These are phyloP conservation scores for Phyto melanocephala DNA, from an alignment of 2,888 invertebrate species.

Conservation along the genomic window DNA sequence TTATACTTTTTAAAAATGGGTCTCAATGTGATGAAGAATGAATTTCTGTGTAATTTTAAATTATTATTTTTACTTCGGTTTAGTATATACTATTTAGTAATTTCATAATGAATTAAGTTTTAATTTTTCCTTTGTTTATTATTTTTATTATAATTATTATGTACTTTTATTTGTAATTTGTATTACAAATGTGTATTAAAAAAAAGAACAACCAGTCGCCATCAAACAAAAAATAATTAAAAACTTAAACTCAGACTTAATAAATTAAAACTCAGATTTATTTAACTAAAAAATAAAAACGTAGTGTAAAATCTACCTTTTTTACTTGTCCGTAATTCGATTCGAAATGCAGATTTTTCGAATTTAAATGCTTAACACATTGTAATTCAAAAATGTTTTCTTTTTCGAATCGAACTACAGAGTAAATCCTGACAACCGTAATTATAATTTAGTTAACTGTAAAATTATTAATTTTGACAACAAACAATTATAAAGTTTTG, in stretches of 20 bases:
- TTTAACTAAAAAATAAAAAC: not conserved
- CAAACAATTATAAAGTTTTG: not conserved
- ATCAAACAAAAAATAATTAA: conserved; percentile 7
- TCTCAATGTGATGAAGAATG: conserved; percentile 68
- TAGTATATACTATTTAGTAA: conserved; percentile 58
- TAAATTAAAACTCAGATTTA: not conserved
- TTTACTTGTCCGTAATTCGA: too few species aligned
- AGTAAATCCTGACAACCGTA: too few species aligned
- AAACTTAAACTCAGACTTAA: conserved; percentile 15
- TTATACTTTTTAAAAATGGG: conserved; percentile 62
- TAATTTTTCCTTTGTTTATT: conserved; percentile 28
- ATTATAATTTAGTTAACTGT: not conserved
- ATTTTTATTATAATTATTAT: too few species aligned
- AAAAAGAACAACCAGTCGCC: conserved; percentile 15
- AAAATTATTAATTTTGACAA: not conserved
- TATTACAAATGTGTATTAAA: conserved; percentile 42
- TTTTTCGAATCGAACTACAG: too few species aligned
- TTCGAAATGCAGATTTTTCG: too few species aligned
- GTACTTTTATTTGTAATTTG: not conserved
- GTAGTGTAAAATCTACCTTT: conserved; percentile 44
- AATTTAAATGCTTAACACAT: too few species aligned
- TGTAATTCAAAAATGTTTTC: too few species aligned
- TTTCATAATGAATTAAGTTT: conserved; percentile 59
- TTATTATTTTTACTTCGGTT: conserved; percentile 56
- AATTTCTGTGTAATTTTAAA: conserved; percentile 67